These are phyloP conservation scores for Idris sp. DNA, from an alignment of 1,140 invertebrate genomes.

Conservation along the genomic window DNA sequence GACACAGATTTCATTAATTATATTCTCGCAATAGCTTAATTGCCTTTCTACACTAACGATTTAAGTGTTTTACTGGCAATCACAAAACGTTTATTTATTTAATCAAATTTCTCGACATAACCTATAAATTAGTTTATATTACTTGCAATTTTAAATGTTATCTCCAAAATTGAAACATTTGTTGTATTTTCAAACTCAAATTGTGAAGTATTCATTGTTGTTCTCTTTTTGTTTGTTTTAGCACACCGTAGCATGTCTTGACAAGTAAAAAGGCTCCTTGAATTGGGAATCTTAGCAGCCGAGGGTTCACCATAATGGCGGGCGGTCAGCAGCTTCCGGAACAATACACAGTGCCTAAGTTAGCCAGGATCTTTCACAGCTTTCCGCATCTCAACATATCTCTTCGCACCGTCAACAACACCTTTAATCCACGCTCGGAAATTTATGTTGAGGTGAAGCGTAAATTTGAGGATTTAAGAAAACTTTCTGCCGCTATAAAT, in stretches of 20 bases:
- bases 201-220: too few relatives aligned
- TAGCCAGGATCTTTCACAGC: slow-evolving; percentile 90
- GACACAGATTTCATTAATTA: slow-evolving; percentile 73
- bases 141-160: too few relatives aligned
- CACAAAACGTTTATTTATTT: too few relatives aligned
- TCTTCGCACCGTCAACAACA: slow-evolving; percentile 91
- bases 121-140: too few relatives aligned
- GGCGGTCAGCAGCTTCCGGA: slow-evolving; percentile 81
- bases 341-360: slow-evolving; percentile 87
- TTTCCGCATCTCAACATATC: slow-evolving; percentile 93
- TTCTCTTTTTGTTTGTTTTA: slow-evolving; percentile 68
- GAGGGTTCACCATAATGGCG: slow-evolving; percentile 76
- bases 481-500: too few relatives aligned
- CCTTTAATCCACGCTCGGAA: slow-evolving; percentile 91
- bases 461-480: too few relatives aligned
- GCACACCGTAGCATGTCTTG: slow-evolving; percentile 76
- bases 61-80: slow-evolving; percentile 51
- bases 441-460: slow-evolving; percentile 94
- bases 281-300: slow-evolving; percentile 72
- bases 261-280: slow-evolving; percentile 71
- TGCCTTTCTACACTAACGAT: slow-evolving; percentile 65
- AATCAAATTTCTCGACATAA: too few relatives aligned
- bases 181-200: slow-evolving; percentile 14
- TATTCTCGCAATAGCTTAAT: slow-evolving; percentile 68
- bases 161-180: too few relatives aligned